Percentiles rank a stretch among this genome's conserved stretches.
These are phyloP conservation scores for Grapholita molesta DNA, from an alignment of 1,140 invertebrate species.

Conservation along the genomic window DNA sequence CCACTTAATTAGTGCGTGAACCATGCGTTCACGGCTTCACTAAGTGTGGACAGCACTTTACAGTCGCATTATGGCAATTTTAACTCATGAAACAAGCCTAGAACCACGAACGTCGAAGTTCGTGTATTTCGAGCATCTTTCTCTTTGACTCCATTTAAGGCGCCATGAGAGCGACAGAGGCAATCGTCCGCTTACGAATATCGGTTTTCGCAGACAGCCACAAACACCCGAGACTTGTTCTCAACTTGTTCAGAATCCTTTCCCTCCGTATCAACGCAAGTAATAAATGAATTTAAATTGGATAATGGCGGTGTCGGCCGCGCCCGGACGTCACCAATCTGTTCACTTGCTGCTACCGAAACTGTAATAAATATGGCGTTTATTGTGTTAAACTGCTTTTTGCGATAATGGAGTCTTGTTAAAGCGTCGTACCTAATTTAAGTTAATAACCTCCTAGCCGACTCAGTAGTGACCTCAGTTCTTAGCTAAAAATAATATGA, in stretches of 20 bases:
- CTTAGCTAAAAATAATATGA: no score
- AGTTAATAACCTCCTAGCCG: no score
- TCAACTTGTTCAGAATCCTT: background rate
- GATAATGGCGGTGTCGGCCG: slow-evolving; percentile 46
- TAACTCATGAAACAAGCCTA: background rate
- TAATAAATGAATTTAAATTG: slow-evolving; percentile 52
- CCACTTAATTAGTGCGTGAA: no score
- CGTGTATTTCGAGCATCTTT: no score
- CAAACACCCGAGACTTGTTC: background rate
- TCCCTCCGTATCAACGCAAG: background rate
- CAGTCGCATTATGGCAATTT: background rate
- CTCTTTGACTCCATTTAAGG: no score
- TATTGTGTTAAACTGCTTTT: background rate
- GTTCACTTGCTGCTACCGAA: slow-evolving; percentile 31
- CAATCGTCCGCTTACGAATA: no score
- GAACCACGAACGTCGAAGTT: no score
- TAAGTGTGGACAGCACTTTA: no score
- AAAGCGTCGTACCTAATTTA: background rate
- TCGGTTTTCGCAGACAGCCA: no score
- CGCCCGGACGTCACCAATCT: slow-evolving; percentile 63
- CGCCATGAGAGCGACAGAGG: no score
- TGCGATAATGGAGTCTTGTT: background rate
- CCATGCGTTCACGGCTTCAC: no score
- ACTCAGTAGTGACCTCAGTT: no score
- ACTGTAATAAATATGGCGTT: slow-evolving; percentile 14